A percentile compares a stretch with the other conserved stretches of the same genome.
Evolutionary conservation across 2,113 vertebrate species (phyloP).

Genomic region (Apistogramma diplotaenia): DNA sequence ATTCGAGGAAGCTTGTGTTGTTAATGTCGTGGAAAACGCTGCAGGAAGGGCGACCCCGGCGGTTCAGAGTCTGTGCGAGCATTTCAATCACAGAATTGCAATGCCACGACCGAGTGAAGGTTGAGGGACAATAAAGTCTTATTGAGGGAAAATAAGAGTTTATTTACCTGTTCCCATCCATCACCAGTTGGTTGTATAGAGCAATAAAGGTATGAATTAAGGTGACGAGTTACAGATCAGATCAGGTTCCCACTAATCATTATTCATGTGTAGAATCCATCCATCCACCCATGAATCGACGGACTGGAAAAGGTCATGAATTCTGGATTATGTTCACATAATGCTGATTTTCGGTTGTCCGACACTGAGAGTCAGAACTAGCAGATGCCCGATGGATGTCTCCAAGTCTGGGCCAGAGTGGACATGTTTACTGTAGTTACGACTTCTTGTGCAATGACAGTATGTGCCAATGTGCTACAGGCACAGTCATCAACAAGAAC

Average conservation of each 20-base stretch:
- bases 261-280: no score
- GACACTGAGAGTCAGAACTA: background rate
- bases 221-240: background rate
- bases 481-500: background rate
- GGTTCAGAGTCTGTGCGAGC: background rate
- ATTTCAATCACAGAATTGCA: background rate
- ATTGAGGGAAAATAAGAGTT: no score
- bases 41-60: fast-evolving
- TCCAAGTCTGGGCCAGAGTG: background rate
- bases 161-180: background rate
- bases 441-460: background rate
- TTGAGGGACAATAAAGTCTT: no score
- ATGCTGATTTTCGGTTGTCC: no score
- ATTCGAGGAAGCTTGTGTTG: background rate
- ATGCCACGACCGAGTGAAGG: no score
- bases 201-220: background rate
- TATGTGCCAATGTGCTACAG: background rate
- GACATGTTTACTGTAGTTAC: background rate
- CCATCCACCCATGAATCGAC: no score
- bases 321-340: background rate
- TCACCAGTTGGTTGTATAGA: background rate
- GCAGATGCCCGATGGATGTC: background rate
- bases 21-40: background rate
- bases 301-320: background rate
- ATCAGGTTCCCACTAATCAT: background rate